Evolutionary conservation across 2,888 invertebrate species (phyloP).

Genomic region (Morpho helenor): DNA sequence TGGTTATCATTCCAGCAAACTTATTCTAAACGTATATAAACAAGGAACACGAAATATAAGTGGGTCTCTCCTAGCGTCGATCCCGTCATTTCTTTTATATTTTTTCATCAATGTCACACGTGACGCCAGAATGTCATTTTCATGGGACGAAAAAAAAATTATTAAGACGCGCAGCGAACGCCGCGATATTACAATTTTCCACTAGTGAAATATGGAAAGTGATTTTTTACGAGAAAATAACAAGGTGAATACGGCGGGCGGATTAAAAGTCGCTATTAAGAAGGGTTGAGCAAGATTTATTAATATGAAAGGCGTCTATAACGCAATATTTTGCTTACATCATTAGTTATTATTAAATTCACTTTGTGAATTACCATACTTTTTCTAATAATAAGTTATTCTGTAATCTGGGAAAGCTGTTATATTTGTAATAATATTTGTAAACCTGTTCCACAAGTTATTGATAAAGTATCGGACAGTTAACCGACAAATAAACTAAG

Average conservation of each 20-base stretch:
- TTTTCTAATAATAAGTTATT: background rate
- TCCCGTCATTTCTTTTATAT: slow-evolving; percentile 75
- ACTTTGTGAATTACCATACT: background rate
- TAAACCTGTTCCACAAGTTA: too few species aligned
- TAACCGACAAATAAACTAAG: too few species aligned
- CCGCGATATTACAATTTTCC: slow-evolving; percentile 75
- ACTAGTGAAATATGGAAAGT: slow-evolving; percentile 77
- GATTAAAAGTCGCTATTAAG: slow-evolving; percentile 60
- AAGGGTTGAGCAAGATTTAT: slow-evolving; percentile 54
- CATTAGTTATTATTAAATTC: slow-evolving; percentile 8
- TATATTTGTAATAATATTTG: background rate
- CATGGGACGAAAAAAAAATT: slow-evolving; percentile 74
- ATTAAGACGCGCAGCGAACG: slow-evolving; percentile 64
- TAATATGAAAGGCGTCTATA: slow-evolving; percentile 26
- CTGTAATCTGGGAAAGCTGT: too few species aligned
- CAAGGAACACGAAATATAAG: slow-evolving; percentile 23
- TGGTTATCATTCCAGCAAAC: slow-evolving; percentile 9
- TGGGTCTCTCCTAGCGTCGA: slow-evolving; percentile 44
- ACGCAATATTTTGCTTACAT: slow-evolving; percentile 17
- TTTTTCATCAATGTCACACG: slow-evolving; percentile 79
- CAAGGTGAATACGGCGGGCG: slow-evolving; percentile 60
- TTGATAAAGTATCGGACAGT: too few species aligned
- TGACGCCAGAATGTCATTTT: slow-evolving; percentile 78
- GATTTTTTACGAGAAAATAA: slow-evolving; percentile 77
- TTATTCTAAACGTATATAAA: slow-evolving; percentile 26